Conservation (phyloP, 2,797 vertebrate genomes). For the Poecile montanus region DNA sequence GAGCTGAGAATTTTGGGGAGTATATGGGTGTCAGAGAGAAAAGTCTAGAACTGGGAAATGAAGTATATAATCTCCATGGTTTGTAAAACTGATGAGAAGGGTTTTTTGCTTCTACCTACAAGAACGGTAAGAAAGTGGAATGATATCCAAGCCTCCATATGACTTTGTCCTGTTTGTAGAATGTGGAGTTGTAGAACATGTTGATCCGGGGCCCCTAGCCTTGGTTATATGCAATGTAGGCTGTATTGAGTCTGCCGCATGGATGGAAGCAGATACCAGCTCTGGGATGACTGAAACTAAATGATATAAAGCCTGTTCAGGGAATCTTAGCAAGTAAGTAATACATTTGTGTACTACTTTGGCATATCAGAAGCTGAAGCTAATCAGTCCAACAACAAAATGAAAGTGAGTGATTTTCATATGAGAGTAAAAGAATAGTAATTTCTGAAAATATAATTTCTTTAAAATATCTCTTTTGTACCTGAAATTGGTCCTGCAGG, state of each 20-base stretch:
- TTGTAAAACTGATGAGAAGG: conserved; percentile 1
- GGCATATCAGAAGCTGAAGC: conserved; percentile 17
- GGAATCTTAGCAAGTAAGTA: neutral
- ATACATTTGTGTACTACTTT: conserved; percentile 24
- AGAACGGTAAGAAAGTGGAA: conserved; percentile 20
- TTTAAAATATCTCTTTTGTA: neutral
- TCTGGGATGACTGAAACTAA: neutral
- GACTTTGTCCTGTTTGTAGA: neutral
- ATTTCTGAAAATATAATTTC: neutral
- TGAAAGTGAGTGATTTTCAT: neutral
- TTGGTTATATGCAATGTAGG: neutral
- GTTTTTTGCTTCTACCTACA: neutral
- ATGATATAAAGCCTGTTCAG: neutral
- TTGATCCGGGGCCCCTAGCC: neutral
- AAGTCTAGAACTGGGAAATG: conserved; percentile 29
- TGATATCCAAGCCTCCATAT: conserved; percentile 5
- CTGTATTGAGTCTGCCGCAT: neutral
- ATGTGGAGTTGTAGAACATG: neutral
- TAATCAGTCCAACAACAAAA: neutral
- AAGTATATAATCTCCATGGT: neutral
- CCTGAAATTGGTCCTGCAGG: neutral
- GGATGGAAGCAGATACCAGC: neutral
- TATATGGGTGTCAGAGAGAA: conserved; percentile 5
- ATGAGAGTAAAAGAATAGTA: neutral
- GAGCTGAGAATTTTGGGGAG: neutral